Conservation (phyloP, 2,113 vertebrate genomes). For the Prietella phreatophila region DNA sequence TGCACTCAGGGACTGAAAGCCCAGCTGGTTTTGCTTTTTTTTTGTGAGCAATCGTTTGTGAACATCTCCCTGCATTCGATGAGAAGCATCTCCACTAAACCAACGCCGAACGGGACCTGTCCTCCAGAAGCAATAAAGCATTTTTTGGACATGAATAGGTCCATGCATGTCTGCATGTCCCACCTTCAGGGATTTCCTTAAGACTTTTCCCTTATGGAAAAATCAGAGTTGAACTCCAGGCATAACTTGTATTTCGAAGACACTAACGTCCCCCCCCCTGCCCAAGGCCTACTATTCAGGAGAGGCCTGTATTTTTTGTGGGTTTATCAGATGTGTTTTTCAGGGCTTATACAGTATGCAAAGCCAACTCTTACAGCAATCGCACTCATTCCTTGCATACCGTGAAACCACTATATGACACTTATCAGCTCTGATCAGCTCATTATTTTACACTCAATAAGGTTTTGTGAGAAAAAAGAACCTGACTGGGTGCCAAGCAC, state of each 20-base stretch:
- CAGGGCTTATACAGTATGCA: conserved; percentile 58
- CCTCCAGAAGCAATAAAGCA: conserved; percentile 17
- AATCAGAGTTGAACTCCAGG: conserved; percentile 18
- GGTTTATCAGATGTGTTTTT: conserved; percentile 65
- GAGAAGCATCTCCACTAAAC: not conserved
- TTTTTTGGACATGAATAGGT: conserved; percentile 31
- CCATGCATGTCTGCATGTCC: conserved; percentile 27
- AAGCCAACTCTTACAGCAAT: conserved; percentile 59
- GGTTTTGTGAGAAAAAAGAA: conserved; percentile 64
- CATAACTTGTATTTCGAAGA: conserved; percentile 12
- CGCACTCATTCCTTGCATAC: conserved; percentile 58
- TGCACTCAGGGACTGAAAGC: not conserved
- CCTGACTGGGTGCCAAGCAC: conserved; percentile 57
- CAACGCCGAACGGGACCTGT: not conserved
- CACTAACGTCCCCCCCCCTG: not conserved
- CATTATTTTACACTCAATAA: conserved; percentile 59
- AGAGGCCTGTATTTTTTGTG: conserved; percentile 56
- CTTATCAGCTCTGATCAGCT: conserved; percentile 61
- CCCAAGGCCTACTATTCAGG: conserved; percentile 55
- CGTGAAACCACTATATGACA: conserved; percentile 59
- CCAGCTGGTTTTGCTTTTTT: not conserved
- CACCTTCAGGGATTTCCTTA: conserved; percentile 24
- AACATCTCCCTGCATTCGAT: not conserved
- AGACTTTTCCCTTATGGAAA: conserved; percentile 20
- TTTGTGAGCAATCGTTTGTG: not conserved